Percentiles rank a stretch among this genome's conserved stretches.
These are phyloP conservation scores for Meandrusa payeni DNA, from an alignment of 2,888 invertebrate species.

Conservation along the genomic window DNA sequence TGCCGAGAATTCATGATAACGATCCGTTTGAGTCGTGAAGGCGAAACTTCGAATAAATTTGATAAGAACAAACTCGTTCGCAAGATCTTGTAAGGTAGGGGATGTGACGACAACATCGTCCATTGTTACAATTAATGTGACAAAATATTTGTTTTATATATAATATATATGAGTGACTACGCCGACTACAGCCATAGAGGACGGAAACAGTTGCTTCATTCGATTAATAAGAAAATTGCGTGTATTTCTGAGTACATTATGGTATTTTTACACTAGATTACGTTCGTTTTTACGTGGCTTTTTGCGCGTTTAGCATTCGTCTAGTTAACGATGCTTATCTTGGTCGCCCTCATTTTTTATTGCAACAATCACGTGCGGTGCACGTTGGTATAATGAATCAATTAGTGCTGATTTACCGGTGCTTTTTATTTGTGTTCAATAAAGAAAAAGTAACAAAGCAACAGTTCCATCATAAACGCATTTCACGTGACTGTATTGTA, in stretches of 20 bases:
- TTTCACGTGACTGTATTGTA: not conserved
- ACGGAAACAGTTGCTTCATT: too few species aligned
- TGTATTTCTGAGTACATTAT: slow-evolving; percentile 11
- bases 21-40: not conserved
- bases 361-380: slow-evolving; percentile 14
- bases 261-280: slow-evolving; percentile 35
- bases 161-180: not conserved
- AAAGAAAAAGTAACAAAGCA: not conserved
- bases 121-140: too few species aligned
- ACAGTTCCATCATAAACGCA: not conserved
- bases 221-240: not conserved
- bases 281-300: slow-evolving; percentile 30
- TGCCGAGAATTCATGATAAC: slow-evolving; percentile 5
- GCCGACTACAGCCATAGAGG: too few species aligned
- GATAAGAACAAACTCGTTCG: too few species aligned
- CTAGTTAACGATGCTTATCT: slow-evolving; percentile 24
- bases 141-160: too few species aligned
- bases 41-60: too few species aligned
- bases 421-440: slow-evolving; percentile 7
- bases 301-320: slow-evolving; percentile 29
- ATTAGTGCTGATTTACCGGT: slow-evolving; percentile 6
- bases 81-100: too few species aligned
- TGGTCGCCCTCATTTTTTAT: slow-evolving; percentile 22
- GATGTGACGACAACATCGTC: too few species aligned
- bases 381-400: slow-evolving; percentile 14